Evolutionary conservation across 2,113 vertebrate genomes (phyloP).

Genomic region (Calypte anna): DNA sequence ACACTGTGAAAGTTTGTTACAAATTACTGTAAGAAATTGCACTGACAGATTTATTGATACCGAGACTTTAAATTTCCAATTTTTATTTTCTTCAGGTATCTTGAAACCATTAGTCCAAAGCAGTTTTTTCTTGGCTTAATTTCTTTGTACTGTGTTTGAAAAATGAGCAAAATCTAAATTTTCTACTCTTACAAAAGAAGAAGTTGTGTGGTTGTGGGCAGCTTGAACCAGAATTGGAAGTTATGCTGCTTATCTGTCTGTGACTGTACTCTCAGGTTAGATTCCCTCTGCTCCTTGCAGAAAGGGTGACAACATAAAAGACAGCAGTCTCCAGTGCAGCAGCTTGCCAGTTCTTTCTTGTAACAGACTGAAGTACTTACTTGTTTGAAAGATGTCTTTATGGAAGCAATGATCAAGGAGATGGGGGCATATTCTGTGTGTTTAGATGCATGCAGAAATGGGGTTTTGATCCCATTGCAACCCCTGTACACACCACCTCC

Average conservation of each 20-base stretch:
- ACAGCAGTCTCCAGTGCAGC: neutral
- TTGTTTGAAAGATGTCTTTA: neutral
- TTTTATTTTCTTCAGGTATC: neutral
- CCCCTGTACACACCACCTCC: neutral
- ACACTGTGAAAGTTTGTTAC: neutral
- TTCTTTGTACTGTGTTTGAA: neutral
- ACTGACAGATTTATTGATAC: neutral
- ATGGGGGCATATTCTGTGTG: rapidly evolving
- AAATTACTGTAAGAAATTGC: neutral
- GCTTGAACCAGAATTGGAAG: rapidly evolving
- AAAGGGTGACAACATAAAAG: neutral
- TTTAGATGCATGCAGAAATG: rapidly evolving
- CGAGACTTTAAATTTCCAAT: neutral
- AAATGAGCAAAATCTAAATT: neutral
- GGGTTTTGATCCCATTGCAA: neutral
- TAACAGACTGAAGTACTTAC: neutral
- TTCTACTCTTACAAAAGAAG: neutral
- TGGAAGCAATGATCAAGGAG: neutral
- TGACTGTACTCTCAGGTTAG: neutral
- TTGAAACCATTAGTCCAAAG: neutral
- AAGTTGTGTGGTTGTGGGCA: neutral
- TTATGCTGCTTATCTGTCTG: neutral
- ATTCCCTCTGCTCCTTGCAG: neutral
- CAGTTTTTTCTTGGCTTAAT: neutral
- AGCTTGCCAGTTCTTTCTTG: neutral